phyloP scores from a whole-genome alignment of 35 echinoderm and acorn worm genomes.

The Chiridota heheva region DNA sequence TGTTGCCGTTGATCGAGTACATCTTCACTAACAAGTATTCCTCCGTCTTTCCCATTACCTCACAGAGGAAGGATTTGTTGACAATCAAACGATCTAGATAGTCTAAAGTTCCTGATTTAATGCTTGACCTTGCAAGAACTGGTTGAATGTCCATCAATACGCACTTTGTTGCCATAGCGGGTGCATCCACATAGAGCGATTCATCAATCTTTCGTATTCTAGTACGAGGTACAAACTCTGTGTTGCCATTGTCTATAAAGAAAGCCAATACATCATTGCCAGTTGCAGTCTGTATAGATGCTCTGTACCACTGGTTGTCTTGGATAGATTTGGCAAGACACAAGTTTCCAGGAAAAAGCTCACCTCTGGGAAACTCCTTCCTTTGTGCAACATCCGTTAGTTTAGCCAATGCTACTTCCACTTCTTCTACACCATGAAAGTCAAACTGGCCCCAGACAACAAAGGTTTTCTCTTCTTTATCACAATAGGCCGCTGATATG shows the following conservation, averaged over 20 bases:
- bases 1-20: slow-evolving; percentile 30
- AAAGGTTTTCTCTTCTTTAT: slow-evolving; percentile 17
- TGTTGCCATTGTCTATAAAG: slow-evolving; percentile 86
- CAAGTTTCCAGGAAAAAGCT: slow-evolving; percentile 34
- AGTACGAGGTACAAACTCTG: slow-evolving; percentile 72
- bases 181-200: slow-evolving; percentile 26
- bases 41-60: slow-evolving; percentile 39
- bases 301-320: slow-evolving; percentile 77
- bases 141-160: slow-evolving; percentile 51
- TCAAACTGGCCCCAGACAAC: slow-evolving; percentile 39
- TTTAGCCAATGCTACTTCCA: slow-evolving; percentile 9
- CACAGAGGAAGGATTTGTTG: slow-evolving; percentile 60
- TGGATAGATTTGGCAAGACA: slow-evolving; percentile 83
- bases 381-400: slow-evolving; percentile 23
- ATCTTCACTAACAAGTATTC: slow-evolving; percentile 47
- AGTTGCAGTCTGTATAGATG: slow-evolving; percentile 63
- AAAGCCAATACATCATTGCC: slow-evolving; percentile 89
- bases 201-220: slow-evolving; percentile 45
- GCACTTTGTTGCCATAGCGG: slow-evolving; percentile 71
- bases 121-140: slow-evolving; percentile 36
- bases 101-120: slow-evolving; percentile 61
- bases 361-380: slow-evolving; percentile 37
- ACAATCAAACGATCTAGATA: slow-evolving; percentile 56
- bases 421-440: slow-evolving; percentile 5
- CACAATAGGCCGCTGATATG: slow-evolving; percentile 33